Percentiles rank a stretch among this genome's conserved stretches.
Conservation (phyloP, 2,113 vertebrate species). For the Stomatorhinus ivindoensis region DNA sequence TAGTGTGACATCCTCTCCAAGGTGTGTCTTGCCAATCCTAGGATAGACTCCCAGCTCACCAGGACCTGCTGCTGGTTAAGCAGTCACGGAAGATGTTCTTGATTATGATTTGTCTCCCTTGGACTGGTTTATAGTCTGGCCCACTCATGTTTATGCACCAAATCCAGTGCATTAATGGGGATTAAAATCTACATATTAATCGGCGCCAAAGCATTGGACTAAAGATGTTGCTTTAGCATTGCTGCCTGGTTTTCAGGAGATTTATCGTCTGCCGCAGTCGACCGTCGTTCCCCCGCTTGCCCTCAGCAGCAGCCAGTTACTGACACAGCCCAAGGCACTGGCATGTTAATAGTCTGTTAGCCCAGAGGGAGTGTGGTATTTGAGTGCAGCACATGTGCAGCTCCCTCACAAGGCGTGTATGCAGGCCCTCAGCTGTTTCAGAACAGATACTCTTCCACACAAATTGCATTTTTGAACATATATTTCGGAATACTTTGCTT, state of each 20-base stretch:
- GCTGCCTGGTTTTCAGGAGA: background rate
- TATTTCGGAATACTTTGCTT: background rate
- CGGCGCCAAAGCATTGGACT: background rate
- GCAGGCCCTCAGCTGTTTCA: background rate
- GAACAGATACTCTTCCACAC: background rate
- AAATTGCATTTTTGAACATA: background rate
- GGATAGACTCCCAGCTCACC: background rate
- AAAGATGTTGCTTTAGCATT: background rate
- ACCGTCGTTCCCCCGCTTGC: background rate
- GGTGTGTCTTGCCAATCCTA: background rate
- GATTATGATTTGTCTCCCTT: background rate
- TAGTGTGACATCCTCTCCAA: background rate
- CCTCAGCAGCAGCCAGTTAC: background rate
- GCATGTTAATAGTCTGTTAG: background rate
- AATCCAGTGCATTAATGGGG: background rate
- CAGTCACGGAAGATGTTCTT: background rate
- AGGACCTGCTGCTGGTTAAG: background rate
- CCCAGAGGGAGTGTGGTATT: background rate
- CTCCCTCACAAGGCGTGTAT: background rate
- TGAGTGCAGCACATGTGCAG: background rate
- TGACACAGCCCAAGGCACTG: background rate
- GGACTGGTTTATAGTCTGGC: background rate
- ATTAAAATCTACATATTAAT: background rate
- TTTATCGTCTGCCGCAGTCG: background rate
- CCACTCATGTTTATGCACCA: background rate